phyloP scores from a whole-genome alignment of 2,113 vertebrate genomes.

The Noctilio leporinus region DNA sequence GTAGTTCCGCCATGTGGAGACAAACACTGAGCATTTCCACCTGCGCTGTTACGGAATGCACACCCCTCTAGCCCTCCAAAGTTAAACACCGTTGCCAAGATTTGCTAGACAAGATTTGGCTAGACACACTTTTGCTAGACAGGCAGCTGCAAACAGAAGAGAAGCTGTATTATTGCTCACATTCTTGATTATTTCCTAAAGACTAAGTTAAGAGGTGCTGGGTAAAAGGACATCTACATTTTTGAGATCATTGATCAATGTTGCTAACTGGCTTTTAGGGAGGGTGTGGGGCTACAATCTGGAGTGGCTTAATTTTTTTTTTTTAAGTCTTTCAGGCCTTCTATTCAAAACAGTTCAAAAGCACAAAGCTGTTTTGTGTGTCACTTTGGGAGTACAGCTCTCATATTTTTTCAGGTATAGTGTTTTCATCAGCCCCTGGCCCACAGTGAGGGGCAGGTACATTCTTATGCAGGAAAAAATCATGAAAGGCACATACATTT shows the following conservation, averaged over 20 bases:
- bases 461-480: slow-evolving; percentile 52
- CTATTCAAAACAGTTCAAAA: slow-evolving; percentile 11
- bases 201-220: background rate
- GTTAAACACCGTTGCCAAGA: background rate
- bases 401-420: background rate
- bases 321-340: background rate
- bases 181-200: slow-evolving; percentile 1
- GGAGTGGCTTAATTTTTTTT: background rate
- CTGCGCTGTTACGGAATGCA: background rate
- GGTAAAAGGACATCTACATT: background rate
- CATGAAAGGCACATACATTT: slow-evolving; percentile 51
- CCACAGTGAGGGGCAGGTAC: background rate
- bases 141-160: background rate
- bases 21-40: background rate
- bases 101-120: background rate
- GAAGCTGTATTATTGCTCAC: background rate
- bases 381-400: background rate
- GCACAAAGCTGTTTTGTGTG: background rate
- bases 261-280: background rate
- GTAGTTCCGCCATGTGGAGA: background rate
- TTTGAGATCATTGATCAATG: background rate
- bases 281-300: background rate
- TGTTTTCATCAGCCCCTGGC: background rate
- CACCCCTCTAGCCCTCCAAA: background rate
- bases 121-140: background rate